Evolutionary conservation across 2,113 vertebrate genomes (phyloP).

Genomic region (Oryzias javanicus): DNA sequence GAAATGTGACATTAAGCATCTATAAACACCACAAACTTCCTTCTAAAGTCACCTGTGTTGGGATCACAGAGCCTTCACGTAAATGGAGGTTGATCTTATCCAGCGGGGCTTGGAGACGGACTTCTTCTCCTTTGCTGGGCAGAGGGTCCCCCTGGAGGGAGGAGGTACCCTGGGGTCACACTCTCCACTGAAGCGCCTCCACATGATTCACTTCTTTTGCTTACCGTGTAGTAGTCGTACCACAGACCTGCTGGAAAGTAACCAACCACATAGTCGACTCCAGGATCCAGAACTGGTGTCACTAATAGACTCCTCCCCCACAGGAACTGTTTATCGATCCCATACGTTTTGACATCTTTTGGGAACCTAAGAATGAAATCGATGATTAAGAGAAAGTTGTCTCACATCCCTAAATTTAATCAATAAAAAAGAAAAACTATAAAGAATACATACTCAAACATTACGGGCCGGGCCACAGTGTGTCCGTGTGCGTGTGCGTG

Average conservation of each 20-base stretch:
- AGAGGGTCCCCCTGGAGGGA: constrained; percentile 74
- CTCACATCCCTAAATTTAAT: no score
- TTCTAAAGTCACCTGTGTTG: constrained; percentile 78
- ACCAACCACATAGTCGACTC: constrained; percentile 72
- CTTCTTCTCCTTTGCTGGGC: constrained; percentile 79
- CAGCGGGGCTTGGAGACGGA: constrained; percentile 77
- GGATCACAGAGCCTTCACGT: constrained; percentile 79
- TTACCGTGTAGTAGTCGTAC: constrained; percentile 86
- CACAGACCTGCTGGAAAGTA: constrained; percentile 84
- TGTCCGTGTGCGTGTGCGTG: constrained; percentile 80
- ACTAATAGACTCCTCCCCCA: constrained; percentile 85
- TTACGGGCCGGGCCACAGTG: constrained; percentile 81
- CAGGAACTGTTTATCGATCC: constrained; percentile 84
- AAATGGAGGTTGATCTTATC: constrained; percentile 87
- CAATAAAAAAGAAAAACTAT: not conserved
- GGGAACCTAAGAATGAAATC: constrained; percentile 75
- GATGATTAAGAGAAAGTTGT: not conserved
- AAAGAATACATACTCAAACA: constrained; percentile 81
- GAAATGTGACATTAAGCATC: no score
- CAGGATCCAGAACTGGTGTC: constrained; percentile 81
- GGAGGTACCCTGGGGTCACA: not conserved
- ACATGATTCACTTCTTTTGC: not conserved
- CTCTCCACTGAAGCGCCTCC: not conserved
- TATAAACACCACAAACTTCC: not conserved
- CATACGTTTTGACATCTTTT: constrained; percentile 73